These are phyloP conservation scores for Hozukius guyotensis DNA, from an alignment of 2,797 vertebrate genomes.

Conservation along the genomic window DNA sequence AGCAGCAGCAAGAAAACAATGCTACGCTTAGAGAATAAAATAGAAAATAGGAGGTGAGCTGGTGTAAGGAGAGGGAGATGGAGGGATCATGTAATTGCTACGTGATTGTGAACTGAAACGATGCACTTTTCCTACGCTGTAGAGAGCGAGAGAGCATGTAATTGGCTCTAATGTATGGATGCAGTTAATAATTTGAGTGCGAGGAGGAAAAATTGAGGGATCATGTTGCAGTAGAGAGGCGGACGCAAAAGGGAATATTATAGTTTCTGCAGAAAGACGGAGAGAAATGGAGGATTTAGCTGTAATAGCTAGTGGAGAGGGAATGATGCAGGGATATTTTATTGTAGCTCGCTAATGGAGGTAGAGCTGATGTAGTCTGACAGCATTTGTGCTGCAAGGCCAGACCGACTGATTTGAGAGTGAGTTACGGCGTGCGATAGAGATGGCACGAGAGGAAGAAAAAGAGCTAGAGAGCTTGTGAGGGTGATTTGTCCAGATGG, in stretches of 20 bases:
- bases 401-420: constrained; percentile 35
- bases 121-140: constrained; percentile 24
- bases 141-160: not conserved
- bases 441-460: constrained; percentile 23
- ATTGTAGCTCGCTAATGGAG: constrained; percentile 31
- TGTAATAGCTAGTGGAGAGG: constrained; percentile 1
- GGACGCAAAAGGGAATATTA: constrained; percentile 3
- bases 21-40: constrained; percentile 1
- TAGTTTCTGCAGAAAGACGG: not conserved
- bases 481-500: constrained; percentile 44
- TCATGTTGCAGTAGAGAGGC: not conserved
- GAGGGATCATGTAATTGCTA: constrained; percentile 31
- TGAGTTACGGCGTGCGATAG: constrained; percentile 20
- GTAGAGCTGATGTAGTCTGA: constrained; percentile 51
- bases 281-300: constrained; percentile 26
- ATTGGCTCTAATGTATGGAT: constrained; percentile 39
- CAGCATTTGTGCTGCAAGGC: constrained; percentile 57
- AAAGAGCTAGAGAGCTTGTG: not conserved
- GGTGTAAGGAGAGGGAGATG: constrained; percentile 4
- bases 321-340: constrained; percentile 31
- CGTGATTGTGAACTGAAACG: constrained; percentile 37
- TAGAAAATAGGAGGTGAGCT: constrained; percentile 11
- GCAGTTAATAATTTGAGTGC: constrained; percentile 32
- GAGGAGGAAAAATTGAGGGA: constrained; percentile 1
- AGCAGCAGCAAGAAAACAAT: not conserved